Base-by-base conservation (phyloP, 2,797 vertebrate species). In the Coendou prehensilis region DNA sequence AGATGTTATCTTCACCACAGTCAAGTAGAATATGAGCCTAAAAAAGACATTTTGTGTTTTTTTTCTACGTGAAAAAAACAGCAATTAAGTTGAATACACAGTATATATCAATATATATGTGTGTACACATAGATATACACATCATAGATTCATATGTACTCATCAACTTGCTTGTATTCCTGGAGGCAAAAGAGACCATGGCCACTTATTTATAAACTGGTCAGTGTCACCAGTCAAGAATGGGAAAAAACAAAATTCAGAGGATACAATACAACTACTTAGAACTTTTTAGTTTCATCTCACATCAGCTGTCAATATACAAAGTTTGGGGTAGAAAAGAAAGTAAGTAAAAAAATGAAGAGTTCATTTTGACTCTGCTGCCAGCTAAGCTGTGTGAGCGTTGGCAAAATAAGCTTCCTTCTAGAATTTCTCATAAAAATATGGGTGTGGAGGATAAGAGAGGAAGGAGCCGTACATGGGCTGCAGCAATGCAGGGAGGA, bases 11-110 rank as follows among this genome's bases (percentile, higher is more conserved):
- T 0, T 99, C 99, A 1, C 99, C 99, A 97, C 99, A 99, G 92
- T 99, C 99, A 98, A 99, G 97, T 14, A 99, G 98, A 97, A 99
- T 99, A 97, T 99, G 99, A 87, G 99, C 99, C 99, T 99, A 91
- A 14, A 75, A 93, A 97, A 97, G 97, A 98, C 67, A 3, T 23
- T 59, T 61, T 56, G 8, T 30, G 47, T 2, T 26, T 6, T 75
- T 50, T 56, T 79, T 90, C 41, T 67, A 81, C 30, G 45, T 67
- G 69, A 71, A 84, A 52, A 64, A 76, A 86, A 37, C 26, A 84
- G 22, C 59, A 71, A 9, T 33, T 22, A 41, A 54, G 23, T 15
- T 22, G 26, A 2, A 85, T 6, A 89, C 2, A 37, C 5, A 41
- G 5, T 33, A 0, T 47, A 4, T 22, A 30, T 17, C 17, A 33